Conservation (phyloP, 2,888 invertebrate species). For the Himalopsyche kuldschensis region DNA sequence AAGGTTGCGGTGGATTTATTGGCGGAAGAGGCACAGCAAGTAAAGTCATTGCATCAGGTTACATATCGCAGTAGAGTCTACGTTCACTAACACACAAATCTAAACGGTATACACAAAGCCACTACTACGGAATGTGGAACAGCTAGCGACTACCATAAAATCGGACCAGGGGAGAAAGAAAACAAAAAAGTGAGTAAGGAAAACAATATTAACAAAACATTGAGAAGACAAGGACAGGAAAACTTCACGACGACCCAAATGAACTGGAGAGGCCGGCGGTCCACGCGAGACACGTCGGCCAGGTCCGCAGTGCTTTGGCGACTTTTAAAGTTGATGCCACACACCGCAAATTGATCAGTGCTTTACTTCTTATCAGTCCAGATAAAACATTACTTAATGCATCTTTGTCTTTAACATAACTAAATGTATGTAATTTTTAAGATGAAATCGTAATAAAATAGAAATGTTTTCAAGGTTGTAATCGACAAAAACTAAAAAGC, state of each 20-base stretch:
- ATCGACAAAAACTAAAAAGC: no score
- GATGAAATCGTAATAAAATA: no score
- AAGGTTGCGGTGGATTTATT: background rate
- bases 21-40: constrained; percentile 25
- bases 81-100: constrained; percentile 26
- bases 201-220: background rate
- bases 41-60: constrained; percentile 39
- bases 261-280: background rate
- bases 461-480: no score
- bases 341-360: background rate
- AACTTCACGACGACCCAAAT: background rate
- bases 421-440: no score
- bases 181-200: constrained; percentile 41
- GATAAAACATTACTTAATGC: background rate
- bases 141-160: constrained; percentile 41
- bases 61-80: constrained; percentile 35
- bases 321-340: background rate
- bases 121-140: constrained; percentile 32
- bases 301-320: background rate
- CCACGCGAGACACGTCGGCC: background rate
- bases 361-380: background rate
- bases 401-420: no score
- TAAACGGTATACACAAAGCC: constrained; percentile 34
- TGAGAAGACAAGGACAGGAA: background rate
- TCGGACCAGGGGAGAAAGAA: constrained; percentile 59